phyloP scores from a whole-genome alignment of 2,888 invertebrate species.

The Drosophila robusta region DNA sequence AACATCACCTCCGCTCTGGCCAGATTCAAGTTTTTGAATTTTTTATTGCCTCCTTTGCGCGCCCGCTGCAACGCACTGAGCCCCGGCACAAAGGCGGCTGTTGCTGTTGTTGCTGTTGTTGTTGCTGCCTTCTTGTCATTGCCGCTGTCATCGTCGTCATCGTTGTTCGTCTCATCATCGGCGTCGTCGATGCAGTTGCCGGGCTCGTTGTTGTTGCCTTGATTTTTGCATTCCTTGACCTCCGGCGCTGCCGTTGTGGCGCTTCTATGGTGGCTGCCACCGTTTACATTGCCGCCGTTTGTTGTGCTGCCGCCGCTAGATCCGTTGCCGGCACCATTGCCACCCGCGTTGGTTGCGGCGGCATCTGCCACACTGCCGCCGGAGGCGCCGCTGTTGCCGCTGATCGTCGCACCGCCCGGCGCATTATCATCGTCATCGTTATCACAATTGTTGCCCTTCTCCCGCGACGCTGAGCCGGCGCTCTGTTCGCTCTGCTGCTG shows the following conservation, averaged over 20 bases:
- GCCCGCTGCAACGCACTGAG: conserved; percentile 64
- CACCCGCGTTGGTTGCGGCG: conserved; percentile 35
- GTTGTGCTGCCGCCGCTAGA: conserved; percentile 39
- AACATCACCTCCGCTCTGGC: conserved; percentile 82
- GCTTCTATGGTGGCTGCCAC: conserved; percentile 57
- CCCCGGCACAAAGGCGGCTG: conserved; percentile 33
- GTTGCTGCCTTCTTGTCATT: conserved; percentile 54
- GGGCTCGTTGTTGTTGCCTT: conserved; percentile 36
- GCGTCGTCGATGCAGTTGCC: conserved; percentile 27
- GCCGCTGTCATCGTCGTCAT: conserved; percentile 62
- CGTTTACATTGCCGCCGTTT: conserved; percentile 52
- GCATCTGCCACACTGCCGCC: conserved; percentile 21
- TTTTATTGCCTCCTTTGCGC: conserved; percentile 77
- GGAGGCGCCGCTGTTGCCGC: conserved; percentile 38
- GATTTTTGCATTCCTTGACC: conserved; percentile 52
- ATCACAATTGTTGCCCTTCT: conserved; percentile 78
- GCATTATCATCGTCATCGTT: conserved; percentile 77
- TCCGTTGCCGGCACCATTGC: conserved; percentile 36
- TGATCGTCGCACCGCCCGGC: conserved; percentile 55
- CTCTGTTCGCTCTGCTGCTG: conserved; percentile 57
- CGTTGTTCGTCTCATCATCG: conserved; percentile 54
- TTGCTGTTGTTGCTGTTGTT: background rate
- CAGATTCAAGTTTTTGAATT: conserved; percentile 83
- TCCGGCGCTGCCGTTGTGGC: conserved; percentile 20
- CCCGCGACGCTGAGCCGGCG: conserved; percentile 56